Conservation (phyloP, 2,888 invertebrate species). For the Pilophorus perplexus region DNA sequence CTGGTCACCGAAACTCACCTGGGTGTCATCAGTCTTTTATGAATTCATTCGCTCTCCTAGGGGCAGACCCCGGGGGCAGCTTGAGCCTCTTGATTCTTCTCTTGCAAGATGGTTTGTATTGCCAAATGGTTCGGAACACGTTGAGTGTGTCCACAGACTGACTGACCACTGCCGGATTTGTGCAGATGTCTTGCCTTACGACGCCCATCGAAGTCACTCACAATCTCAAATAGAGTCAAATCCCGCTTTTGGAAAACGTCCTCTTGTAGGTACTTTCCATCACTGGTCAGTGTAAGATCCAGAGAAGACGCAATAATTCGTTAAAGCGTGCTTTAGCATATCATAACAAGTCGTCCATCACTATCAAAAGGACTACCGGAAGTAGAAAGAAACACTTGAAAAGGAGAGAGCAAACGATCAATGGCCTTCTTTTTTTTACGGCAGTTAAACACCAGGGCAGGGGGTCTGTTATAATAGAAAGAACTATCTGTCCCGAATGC, state of each 20-base stretch:
- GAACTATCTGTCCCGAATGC: constrained; percentile 22
- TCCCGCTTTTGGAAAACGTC: too few relatives aligned
- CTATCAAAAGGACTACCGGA: too few relatives aligned
- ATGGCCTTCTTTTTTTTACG: too few relatives aligned
- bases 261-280: too few relatives aligned
- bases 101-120: constrained; percentile 20
- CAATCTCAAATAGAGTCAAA: too few relatives aligned
- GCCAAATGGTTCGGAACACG: constrained; percentile 36
- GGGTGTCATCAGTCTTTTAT: constrained; percentile 34
- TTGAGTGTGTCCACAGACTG: constrained; percentile 17
- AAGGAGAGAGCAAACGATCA: too few relatives aligned
- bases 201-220: not conserved
- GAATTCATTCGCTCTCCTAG: constrained; percentile 32
- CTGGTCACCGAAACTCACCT: constrained; percentile 26
- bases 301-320: too few relatives aligned
- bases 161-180: constrained; percentile 12
- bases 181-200: not conserved
- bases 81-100: constrained; percentile 4
- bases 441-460: too few relatives aligned
- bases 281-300: too few relatives aligned
- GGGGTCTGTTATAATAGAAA: not conserved
- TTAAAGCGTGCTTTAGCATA: too few relatives aligned
- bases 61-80: not conserved
- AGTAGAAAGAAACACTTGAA: too few relatives aligned
- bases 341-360: too few relatives aligned